Evolutionary conservation across 2,113 vertebrate genomes (phyloP).

Genomic region (Callipepla squamata): DNA sequence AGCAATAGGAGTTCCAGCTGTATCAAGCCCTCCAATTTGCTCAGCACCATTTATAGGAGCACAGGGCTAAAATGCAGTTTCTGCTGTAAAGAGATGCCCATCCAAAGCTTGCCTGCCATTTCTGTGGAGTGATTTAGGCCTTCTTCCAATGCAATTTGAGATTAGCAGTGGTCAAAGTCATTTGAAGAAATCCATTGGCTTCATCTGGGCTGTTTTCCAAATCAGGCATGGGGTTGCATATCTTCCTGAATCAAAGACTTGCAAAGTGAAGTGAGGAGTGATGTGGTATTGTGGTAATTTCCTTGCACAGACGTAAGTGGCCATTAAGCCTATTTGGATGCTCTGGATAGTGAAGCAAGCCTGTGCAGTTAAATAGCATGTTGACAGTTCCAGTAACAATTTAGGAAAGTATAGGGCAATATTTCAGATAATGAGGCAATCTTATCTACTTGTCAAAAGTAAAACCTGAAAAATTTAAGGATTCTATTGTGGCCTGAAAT

Average conservation of each 20-base stretch:
- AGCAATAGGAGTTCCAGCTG: background rate
- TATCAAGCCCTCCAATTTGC: background rate
- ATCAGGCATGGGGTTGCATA: background rate
- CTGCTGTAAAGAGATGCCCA: background rate
- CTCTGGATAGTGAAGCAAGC: background rate
- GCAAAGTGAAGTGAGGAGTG: background rate
- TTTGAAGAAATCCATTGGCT: background rate
- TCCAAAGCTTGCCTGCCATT: background rate
- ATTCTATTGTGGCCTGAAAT: background rate
- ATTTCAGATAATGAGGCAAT: constrained; percentile 39
- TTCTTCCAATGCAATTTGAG: background rate
- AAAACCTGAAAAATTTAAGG: constrained; percentile 37
- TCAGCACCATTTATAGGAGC: background rate
- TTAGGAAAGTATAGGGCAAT: background rate
- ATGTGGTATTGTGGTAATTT: background rate
- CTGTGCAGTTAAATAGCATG: background rate
- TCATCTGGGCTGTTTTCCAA: background rate
- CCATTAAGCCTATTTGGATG: background rate
- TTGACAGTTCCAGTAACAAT: constrained; percentile 3
- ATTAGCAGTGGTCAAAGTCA: background rate
- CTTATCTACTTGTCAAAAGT: constrained; percentile 22
- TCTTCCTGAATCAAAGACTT: background rate
- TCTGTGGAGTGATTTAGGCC: background rate
- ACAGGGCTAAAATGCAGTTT: background rate
- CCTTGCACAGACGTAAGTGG: background rate